Evolutionary conservation across 2,113 vertebrate genomes (phyloP), one percentile per base, ranked within the genome.

Genomic region (Notechis scutatus): DNA sequence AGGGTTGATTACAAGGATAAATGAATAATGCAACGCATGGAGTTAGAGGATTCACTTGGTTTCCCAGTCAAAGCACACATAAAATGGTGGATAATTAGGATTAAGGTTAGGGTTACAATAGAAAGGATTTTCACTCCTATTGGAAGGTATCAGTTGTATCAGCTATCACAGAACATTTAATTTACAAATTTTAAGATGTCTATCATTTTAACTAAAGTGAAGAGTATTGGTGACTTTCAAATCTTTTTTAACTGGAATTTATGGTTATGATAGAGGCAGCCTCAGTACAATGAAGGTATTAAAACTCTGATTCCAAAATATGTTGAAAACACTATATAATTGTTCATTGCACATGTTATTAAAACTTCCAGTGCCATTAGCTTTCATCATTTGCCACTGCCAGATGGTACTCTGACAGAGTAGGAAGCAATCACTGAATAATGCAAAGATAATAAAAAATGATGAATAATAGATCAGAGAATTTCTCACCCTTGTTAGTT

Each of bases 321-420:
- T n/a, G n/a, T 57, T 47, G 24, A 85, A 85, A 50, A 86, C 88
- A 61, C 55, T 56, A 93, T 59, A 14, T 15, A 52, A 86, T 86
- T 57, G 69, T 85, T 86, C n/a, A 85, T n/a, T 59, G 69, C 42
- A 90, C 45, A 52, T 52, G 50, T 86, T 93, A 42, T 56, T 90
- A 47, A 87, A 59, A 11, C 39, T 92, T 57, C 29, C 81, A 52
- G 4, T 86, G 45, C 39, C 74, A 86, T 93, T 87, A 93, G 14
- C 55, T 54, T 61, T 93, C 45, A 86, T 86, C 74, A 93, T 56
- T 61, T 93, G 55, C 29, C 69, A 54, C 85, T 90, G 74, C 55
- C 92, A 90, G 92, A 93, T 93, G 74, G 92, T 34, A 81, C 45
- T 90, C 47, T 90, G 81, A 54, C 55, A 90, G 88, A 85, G 54